These are phyloP conservation scores for Cyphomyrmex costatus DNA, from an alignment of 1,140 invertebrate species.

Conservation along the genomic window DNA sequence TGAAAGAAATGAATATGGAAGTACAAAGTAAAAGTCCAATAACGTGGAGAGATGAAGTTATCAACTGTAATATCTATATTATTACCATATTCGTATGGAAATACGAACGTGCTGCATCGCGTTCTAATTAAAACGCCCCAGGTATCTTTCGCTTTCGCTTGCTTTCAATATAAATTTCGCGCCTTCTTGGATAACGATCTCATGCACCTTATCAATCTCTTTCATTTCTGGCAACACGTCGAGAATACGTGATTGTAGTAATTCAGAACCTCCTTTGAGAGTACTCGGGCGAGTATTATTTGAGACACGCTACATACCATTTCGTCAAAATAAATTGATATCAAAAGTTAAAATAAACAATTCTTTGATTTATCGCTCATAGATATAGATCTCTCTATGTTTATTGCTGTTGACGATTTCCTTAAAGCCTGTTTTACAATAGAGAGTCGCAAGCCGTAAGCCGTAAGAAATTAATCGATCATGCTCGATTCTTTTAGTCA, in stretches of 20 bases:
- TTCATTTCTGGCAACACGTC: conserved; percentile 19
- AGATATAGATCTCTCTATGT: background rate
- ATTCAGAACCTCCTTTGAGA: background rate
- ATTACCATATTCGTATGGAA: conserved; percentile 19
- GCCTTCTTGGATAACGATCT: conserved; percentile 35
- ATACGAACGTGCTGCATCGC: conserved; percentile 2
- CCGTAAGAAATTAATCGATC: no score
- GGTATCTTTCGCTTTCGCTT: conserved; percentile 45
- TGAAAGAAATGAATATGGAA: conserved; percentile 20
- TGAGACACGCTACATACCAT: background rate
- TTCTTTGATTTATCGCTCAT: background rate
- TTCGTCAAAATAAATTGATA: background rate
- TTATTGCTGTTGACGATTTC: background rate
- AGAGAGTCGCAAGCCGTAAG: no score
- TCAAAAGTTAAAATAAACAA: background rate
- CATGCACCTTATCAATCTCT: conserved; percentile 31
- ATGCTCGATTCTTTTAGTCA: no score
- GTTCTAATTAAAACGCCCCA: conserved; percentile 34
- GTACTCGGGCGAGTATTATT: background rate
- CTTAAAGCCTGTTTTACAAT: no score
- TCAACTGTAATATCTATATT: conserved; percentile 52
- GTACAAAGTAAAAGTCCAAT: conserved; percentile 24
- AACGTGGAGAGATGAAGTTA: conserved; percentile 50
- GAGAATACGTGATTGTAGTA: conserved; percentile 15
- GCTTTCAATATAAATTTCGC: conserved; percentile 18